Percentiles rank a stretch among this genome's conserved stretches.
Conservation (phyloP, 2,113 vertebrate genomes). For the Cisticola juncidis region DNA sequence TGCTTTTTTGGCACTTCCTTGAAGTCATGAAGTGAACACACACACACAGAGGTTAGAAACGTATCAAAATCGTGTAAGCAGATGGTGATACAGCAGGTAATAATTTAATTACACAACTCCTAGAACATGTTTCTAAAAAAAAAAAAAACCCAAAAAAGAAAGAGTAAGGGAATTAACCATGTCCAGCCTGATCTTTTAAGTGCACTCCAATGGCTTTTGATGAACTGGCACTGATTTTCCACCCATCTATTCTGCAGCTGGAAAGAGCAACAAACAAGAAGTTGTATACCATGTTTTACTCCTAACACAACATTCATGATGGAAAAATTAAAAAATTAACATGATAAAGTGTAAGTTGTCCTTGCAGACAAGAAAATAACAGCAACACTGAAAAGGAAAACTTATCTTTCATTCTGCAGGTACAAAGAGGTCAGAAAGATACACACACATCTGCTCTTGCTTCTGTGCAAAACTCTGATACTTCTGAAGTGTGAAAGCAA, state of each 20-base stretch:
- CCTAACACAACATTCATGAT: neutral
- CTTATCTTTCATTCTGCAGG: neutral
- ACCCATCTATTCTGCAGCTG: neutral
- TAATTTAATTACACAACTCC: constrained; percentile 70
- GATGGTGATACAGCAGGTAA: constrained; percentile 75
- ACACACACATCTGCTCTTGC: neutral
- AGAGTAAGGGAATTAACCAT: neutral
- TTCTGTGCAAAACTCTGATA: neutral
- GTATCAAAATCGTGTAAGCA: constrained; percentile 59
- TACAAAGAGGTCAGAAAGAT: neutral
- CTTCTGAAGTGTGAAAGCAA: neutral
- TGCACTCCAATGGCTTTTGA: neutral
- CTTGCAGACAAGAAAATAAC: neutral
- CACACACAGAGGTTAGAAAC: constrained; percentile 34
- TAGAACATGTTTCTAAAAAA: neutral
- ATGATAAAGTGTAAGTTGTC: neutral
- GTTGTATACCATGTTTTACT: neutral
- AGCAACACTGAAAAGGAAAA: neutral
- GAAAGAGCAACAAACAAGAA: neutral
- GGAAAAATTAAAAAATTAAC: neutral
- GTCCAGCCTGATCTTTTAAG: neutral
- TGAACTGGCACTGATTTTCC: neutral
- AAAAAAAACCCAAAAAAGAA: neutral
- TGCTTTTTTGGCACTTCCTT: constrained; percentile 40
- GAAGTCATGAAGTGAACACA: constrained; percentile 43